Conservation (phyloP, 2,888 invertebrate species). For the Silvanus unidentatus region DNA sequence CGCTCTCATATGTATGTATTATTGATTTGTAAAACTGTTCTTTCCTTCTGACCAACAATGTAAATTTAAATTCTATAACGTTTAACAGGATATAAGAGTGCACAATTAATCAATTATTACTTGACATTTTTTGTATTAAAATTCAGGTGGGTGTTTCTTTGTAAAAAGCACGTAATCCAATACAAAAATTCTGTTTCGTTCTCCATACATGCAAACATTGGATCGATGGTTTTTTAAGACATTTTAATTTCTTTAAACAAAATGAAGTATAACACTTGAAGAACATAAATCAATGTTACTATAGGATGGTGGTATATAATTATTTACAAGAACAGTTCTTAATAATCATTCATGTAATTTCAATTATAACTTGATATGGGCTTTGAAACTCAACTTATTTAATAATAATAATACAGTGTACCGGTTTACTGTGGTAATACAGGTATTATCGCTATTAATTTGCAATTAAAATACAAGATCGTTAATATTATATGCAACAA, state of each 20-base stretch:
- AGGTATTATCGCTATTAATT: slow-evolving; percentile 7
- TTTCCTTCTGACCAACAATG: too few species aligned
- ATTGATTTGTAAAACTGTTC: too few species aligned
- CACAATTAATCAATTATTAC: slow-evolving; percentile 2
- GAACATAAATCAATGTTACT: slow-evolving; percentile 1
- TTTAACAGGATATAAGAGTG: not conserved
- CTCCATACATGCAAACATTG: too few species aligned
- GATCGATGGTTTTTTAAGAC: not conserved
- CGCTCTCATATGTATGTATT: too few species aligned
- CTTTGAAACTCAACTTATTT: not conserved
- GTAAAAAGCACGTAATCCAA: too few species aligned
- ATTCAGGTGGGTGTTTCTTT: not conserved
- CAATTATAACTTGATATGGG: slow-evolving; percentile 5
- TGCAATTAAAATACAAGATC: slow-evolving; percentile 6
- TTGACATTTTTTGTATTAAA: slow-evolving; percentile 1
- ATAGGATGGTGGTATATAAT: slow-evolving; percentile 5
- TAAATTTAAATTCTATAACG: too few species aligned
- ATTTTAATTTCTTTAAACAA: not conserved
- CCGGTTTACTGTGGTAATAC: slow-evolving; percentile 5
- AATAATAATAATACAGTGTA: not conserved
- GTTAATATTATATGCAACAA: not conserved
- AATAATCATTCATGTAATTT: slow-evolving; percentile 6
- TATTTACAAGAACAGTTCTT: slow-evolving; percentile 2
- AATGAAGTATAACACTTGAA: not conserved
- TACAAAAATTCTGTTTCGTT: too few species aligned